Evolutionary conservation across 2,797 vertebrate genomes (phyloP).

Genomic region (Aulostomus chinensis): DNA sequence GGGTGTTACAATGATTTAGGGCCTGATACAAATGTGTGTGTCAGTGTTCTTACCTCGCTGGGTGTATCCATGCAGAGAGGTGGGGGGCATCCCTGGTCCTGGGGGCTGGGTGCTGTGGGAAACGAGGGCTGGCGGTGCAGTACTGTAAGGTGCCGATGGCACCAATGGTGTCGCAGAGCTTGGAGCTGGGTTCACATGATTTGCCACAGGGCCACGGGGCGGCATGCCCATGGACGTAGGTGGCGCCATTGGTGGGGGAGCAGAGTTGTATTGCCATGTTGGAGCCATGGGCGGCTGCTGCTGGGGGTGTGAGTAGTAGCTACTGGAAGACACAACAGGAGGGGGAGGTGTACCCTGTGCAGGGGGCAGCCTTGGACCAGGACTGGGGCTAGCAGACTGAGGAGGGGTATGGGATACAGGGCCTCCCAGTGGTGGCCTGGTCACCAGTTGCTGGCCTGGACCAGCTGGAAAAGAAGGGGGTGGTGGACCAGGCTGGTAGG

Average conservation of each 20-base stretch:
- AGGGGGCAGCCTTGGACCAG: conserved; percentile 68
- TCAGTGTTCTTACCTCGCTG: conserved; percentile 83
- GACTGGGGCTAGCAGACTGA: conserved; percentile 70
- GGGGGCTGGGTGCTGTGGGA: conserved; percentile 69
- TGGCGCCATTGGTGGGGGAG: conserved; percentile 54
- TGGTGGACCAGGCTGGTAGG: conserved; percentile 71
- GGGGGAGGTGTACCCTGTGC: conserved; percentile 79
- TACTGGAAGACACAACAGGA: conserved; percentile 73
- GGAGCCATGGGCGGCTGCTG: conserved; percentile 65
- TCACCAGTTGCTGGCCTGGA: conserved; percentile 73
- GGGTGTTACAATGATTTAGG: no score
- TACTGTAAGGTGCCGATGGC: conserved; percentile 64
- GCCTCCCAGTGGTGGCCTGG: conserved; percentile 77
- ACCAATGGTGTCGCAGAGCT: conserved; percentile 62
- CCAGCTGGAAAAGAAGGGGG: conserved; percentile 77
- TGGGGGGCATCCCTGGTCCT: conserved; percentile 74
- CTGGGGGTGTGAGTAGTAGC: conserved; percentile 75
- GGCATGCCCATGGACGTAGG: conserved; percentile 57
- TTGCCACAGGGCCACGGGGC: conserved; percentile 64
- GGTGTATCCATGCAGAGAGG: conserved; percentile 80
- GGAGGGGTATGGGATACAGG: conserved; percentile 69
- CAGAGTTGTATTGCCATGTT: conserved; percentile 84
- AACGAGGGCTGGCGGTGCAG: conserved; percentile 67
- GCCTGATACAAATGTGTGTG: not conserved
- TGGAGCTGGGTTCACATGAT: conserved; percentile 71